Percentiles rank a stretch among this genome's conserved stretches.
These are phyloP conservation scores for Dicyrtomina minuta DNA, from an alignment of 2,888 invertebrate species.

Conservation along the genomic window DNA sequence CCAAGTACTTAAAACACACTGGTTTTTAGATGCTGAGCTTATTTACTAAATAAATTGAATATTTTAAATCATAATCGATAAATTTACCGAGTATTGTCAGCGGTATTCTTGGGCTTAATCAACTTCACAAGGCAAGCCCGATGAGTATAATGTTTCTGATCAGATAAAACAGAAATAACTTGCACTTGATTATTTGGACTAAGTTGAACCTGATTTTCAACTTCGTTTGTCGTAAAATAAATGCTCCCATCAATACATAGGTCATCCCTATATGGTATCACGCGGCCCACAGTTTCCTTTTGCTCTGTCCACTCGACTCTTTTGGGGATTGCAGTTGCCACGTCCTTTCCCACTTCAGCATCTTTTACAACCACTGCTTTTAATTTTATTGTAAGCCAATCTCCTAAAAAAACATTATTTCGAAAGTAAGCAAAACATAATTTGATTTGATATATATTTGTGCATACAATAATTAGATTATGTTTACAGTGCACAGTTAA, in stretches of 20 bases:
- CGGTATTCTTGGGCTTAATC: constrained; percentile 58
- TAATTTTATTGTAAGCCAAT: constrained; percentile 46
- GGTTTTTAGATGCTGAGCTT: too few relatives aligned
- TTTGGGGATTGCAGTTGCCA: constrained; percentile 35
- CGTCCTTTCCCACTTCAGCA: too few relatives aligned
- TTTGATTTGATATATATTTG: too few relatives aligned
- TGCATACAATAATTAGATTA: too few relatives aligned
- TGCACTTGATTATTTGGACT: constrained; percentile 63
- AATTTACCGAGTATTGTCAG: background rate
- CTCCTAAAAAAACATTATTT: constrained; percentile 45
- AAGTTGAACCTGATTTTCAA: constrained; percentile 63
- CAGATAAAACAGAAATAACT: too few relatives aligned
- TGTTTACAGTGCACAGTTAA: background rate
- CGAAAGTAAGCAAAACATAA: too few relatives aligned
- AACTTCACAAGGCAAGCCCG: too few relatives aligned
- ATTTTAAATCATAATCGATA: too few relatives aligned
- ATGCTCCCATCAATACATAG: constrained; percentile 65
- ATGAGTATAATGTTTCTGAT: too few relatives aligned
- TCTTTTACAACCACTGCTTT: background rate
- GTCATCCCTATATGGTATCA: too few relatives aligned
- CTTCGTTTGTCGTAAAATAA: constrained; percentile 63
- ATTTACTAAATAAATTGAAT: too few relatives aligned
- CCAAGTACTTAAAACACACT: too few relatives aligned
- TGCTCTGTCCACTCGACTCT: constrained; percentile 31
- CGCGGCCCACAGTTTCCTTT: constrained; percentile 56